Conservation (phyloP, 2,113 vertebrate species). For the Hemiscyllium ocellatum region DNA sequence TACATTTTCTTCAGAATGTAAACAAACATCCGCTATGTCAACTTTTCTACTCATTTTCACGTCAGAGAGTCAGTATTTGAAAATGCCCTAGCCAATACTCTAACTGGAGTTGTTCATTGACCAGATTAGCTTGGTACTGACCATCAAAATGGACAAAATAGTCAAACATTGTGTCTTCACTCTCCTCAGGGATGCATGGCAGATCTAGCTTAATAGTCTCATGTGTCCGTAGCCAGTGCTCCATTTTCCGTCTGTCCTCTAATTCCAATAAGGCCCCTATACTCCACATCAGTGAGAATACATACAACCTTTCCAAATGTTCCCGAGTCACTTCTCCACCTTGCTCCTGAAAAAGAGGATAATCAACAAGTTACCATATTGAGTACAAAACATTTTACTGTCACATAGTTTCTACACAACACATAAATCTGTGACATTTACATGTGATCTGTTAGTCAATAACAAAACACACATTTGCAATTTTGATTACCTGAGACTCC, state of each 20-base stretch:
- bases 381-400: neutral
- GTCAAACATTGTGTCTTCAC: conserved; percentile 78
- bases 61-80: neutral
- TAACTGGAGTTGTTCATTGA: neutral
- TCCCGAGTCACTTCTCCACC: conserved; percentile 62
- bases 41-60: neutral
- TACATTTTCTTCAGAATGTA: neutral
- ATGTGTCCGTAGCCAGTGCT: conserved; percentile 70
- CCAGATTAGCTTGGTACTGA: conserved; percentile 49
- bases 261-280: conserved; percentile 75
- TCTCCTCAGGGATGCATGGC: conserved; percentile 55
- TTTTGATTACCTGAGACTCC: neutral
- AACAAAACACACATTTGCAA: neutral
- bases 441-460: neutral
- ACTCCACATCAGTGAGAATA: conserved; percentile 93
- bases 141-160: conserved; percentile 73
- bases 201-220: conserved; percentile 60
- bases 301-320: conserved; percentile 76
- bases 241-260: conserved; percentile 73
- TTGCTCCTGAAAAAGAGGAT: conserved; percentile 64
- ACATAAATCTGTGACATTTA: neutral
- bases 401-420: neutral
- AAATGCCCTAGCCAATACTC: neutral
- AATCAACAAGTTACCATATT: neutral
- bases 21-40: neutral